Evolutionary conservation across 2,888 invertebrate genomes (phyloP).

Genomic region (Rotaria sp.): DNA sequence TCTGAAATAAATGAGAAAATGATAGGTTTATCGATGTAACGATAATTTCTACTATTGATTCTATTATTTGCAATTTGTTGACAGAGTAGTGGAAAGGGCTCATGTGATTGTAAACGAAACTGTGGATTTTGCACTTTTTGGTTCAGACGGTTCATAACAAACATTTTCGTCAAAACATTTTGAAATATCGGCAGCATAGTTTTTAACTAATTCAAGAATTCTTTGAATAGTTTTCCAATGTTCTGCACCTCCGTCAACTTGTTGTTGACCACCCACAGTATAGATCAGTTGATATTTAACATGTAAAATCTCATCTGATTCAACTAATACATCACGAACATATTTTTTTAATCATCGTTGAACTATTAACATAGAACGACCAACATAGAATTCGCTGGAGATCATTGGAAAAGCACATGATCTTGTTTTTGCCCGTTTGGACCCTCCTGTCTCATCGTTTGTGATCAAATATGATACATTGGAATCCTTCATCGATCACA

Average conservation of each 20-base stretch:
- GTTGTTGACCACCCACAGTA: conserved; percentile 1
- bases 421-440: too few species aligned
- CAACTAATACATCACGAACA: background rate
- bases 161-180: background rate
- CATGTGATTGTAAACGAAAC: background rate
- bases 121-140: background rate
- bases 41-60: background rate
- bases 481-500: too few species aligned
- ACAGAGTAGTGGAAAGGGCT: background rate
- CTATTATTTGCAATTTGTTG: background rate
- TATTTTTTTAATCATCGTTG: background rate
- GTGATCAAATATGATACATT: too few species aligned
- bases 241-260: background rate
- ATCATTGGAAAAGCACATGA: too few species aligned
- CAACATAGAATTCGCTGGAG: background rate
- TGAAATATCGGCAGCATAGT: background rate
- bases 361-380: background rate
- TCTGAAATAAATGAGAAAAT: background rate
- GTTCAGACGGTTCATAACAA: background rate
- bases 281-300: conserved; percentile 24
- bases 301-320: conserved; percentile 20
- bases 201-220: background rate
- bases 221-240: background rate
- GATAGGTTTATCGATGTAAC: background rate
- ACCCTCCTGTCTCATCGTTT: too few species aligned